Conservation (phyloP, 2,797 vertebrate genomes). For the Chaetodon trifasciatus region DNA sequence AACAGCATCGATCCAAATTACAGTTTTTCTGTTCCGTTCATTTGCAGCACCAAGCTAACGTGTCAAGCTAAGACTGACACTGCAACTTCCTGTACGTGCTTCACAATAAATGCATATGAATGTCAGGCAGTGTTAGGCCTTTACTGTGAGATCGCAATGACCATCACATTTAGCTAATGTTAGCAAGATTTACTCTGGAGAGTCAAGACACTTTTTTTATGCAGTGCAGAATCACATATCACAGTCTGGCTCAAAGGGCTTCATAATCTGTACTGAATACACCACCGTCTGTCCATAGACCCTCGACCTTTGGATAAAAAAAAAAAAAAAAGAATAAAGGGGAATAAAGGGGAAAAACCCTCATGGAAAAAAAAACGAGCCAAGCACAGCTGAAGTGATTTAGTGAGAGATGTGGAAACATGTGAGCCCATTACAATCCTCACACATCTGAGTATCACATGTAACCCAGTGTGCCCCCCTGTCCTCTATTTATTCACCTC, state of each 20-base stretch:
- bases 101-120: background rate
- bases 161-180: too few species aligned
- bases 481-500: constrained; percentile 12
- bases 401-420: background rate
- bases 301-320: too few species aligned
- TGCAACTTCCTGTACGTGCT: background rate
- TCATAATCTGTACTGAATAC: too few species aligned
- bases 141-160: background rate
- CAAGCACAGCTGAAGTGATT: background rate
- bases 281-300: too few species aligned
- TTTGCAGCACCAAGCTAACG: background rate
- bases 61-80: too few species aligned
- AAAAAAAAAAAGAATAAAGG: too few species aligned
- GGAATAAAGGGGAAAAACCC: too few species aligned
- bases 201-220: too few species aligned
- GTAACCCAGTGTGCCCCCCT: background rate
- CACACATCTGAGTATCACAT: background rate
- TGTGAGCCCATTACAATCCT: background rate
- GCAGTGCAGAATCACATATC: too few species aligned
- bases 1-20: background rate
- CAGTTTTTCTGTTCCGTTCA: background rate
- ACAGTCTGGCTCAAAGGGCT: too few species aligned
- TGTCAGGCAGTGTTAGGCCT: background rate
- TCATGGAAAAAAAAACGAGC: too few species aligned
- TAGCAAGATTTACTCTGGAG: too few species aligned